Evolutionary conservation across 64 coral and sea anemone species (phyloP), one percentile per base, ranked within the genome.

Genomic region (Stichodactyla mertensii): DNA sequence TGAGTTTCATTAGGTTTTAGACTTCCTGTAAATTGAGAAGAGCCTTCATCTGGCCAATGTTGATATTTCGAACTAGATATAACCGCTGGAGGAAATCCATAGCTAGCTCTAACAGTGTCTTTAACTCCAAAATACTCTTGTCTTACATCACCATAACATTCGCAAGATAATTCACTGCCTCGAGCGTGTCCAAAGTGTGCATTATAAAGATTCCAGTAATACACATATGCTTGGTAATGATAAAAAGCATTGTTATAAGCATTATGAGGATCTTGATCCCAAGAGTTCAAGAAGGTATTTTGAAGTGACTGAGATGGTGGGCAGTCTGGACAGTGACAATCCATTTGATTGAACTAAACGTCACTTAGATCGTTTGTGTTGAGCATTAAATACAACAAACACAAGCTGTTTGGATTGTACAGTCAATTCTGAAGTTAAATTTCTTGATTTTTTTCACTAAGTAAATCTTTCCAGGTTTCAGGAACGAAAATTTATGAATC

Each of bases 161-260:
- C 78, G 10, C 78, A 81, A 52, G 16, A 54, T 54, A 52, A 66
- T n/a, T 13, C 22, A n/a, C 12, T 66, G 16, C 23, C 9, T 20
- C 13, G 12, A 80, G 12, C 16, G 3, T 81, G 31, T 9, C 6
- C 15, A 81, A 53, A 53, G n/a, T 81, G 78, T 81, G 78, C 51
- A 18, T 81, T 81, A 74, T 81, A 81, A 5, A 81, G 78, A 55
- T 81, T 54, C 78, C 78, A 81, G 51, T 81, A 81, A 55, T 81
- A 81, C 6, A 54, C 1, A 54, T 81, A 81, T 5, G 78, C 36
- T 10, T 81, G 78, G 12, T 81, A 81, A 55, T 81, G 78, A 81
- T 74, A 81, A 52, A 6, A 81, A 23, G 78, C 78, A 53, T 81
- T 81, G 78, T 55, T 81, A 51, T 81, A 81, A 20, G 53, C 36